Evolutionary conservation across 37 sponge, comb jelly and placozoan genomes (phyloP), one percentile per base, ranked within the genome.

Genomic region (Diacarnus erythraeanus): DNA sequence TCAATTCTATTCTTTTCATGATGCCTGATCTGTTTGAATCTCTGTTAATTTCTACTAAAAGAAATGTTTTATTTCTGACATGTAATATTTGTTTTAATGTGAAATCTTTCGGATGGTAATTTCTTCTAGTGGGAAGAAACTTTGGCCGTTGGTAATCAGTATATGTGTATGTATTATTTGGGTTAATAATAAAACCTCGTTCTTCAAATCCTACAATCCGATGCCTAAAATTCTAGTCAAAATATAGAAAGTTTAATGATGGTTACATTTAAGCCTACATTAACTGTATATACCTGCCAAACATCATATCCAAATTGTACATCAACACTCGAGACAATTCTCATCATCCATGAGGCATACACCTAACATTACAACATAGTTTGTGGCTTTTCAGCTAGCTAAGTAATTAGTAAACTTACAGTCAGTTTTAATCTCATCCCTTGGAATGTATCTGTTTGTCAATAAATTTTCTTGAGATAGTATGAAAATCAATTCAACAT

Each of bases 271-370:
- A n/a, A n/a, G n/a, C n/a, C n/a, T n/a, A n/a, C n/a, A n/a, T n/a
- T n/a, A n/a, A n/a, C n/a, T n/a, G n/a, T 27, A 35, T 27, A 21
- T 41, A 82, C 82, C 59, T 72, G 61, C 82, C 82, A 82, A n/a
- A 40, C 64, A 58, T 38, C 35, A 59, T 71, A 82, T 22, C 60
- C 73, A 61, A 72, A 72, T 0, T 59, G 22, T 20, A 82, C 23
- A 35, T 82, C 82, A 35, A 3, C 2, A 3, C 40, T 33, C 5
- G 36, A 27, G 29, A 73, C 25, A 17, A 59, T 8, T 34, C 82
- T 82, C 82, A 82, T 82, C 82, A 71, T 82, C 82, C 26, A 61
- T 72, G 20, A 72, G 22, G 27, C 36, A n/a, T 25, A 72, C 82
- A 71, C 72, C 81, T 47, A n/a, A n/a, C n/a, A n/a, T n/a, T n/a